Percentiles rank a stretch among this genome's conserved stretches.
These are phyloP conservation scores for Sorex araneus DNA, from an alignment of 2,113 vertebrate genomes.

Conservation along the genomic window DNA sequence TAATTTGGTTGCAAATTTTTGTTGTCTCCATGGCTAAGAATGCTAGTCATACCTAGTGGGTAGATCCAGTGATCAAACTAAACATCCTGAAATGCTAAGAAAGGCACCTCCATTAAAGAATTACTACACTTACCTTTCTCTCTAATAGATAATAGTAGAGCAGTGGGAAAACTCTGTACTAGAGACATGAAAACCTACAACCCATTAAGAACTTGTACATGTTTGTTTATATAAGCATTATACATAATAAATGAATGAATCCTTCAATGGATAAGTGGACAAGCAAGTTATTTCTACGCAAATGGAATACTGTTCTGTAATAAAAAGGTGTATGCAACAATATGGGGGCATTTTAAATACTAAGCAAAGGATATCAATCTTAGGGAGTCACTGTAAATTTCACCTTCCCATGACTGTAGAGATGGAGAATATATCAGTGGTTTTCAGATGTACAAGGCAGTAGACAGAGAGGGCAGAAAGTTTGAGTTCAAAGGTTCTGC, in stretches of 20 bases:
- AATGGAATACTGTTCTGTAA: background rate
- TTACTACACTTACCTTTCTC: background rate
- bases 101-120: background rate
- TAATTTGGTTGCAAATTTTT: background rate
- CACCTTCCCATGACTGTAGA: background rate
- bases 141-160: background rate
- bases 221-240: background rate
- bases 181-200: background rate
- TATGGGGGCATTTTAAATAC: background rate
- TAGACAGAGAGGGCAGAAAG: background rate
- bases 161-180: conserved; percentile 8
- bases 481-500: background rate
- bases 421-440: background rate
- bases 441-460: background rate
- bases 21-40: background rate
- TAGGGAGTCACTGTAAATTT: background rate
- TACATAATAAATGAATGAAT: background rate
- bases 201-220: background rate
- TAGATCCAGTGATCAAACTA: background rate
- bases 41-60: background rate
- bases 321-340: background rate
- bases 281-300: background rate
- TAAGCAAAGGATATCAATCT: background rate
- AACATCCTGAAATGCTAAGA: background rate
- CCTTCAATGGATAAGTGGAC: background rate